Evolutionary conservation across 2,113 vertebrate species (phyloP), one percentile per base, ranked within the genome.

Genomic region (Platanista minor): DNA sequence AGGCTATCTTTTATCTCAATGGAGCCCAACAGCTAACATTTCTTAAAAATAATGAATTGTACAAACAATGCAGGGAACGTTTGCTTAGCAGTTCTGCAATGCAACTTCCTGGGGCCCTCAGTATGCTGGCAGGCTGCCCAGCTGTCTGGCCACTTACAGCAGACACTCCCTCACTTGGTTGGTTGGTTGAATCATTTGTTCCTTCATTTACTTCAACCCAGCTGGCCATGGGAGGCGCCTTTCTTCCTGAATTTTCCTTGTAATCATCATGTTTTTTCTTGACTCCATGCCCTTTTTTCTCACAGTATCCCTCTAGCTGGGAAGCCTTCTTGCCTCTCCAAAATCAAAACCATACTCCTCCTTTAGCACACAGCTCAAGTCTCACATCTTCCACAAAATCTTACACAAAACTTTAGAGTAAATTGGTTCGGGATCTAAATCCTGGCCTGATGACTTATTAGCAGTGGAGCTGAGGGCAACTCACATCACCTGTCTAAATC

Each of bases 1-100:
- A 96, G 92, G 87, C 96, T 87, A 95, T 98, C 81, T 96, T 98
- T 97, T 91, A 96, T 95, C 94, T 96, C 96, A 81, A 10, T 92
- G 77, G 90, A 96, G 46, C 94, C 92, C 87, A 97, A 85, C 41
- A 95, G 88, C 95, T 94, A 85, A 94, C 84, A 69, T 95, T 97
- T 96, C 46, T 90, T 18, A 52, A 88, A 92, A 97, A 95, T 92
- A 98, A 97, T 86, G 72, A 97, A 97, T 96, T 97, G 71, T 83
- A 69, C 81, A 97, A 96, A 96, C 96, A 97, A 82, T 69, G 46
- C 80, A 67, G 74, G 75, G 95, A 91, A 89, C 52, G 61, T 92
- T 89, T 39, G 12, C 83, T 87, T 82, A 96, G 91, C 29, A 72
- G 17, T 87, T 88, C 54, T 67, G 92, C 81, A 82, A 14, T n/a